phyloP scores from a whole-genome alignment of 2,113 vertebrate genomes.

The Hippocampus abdominalis region DNA sequence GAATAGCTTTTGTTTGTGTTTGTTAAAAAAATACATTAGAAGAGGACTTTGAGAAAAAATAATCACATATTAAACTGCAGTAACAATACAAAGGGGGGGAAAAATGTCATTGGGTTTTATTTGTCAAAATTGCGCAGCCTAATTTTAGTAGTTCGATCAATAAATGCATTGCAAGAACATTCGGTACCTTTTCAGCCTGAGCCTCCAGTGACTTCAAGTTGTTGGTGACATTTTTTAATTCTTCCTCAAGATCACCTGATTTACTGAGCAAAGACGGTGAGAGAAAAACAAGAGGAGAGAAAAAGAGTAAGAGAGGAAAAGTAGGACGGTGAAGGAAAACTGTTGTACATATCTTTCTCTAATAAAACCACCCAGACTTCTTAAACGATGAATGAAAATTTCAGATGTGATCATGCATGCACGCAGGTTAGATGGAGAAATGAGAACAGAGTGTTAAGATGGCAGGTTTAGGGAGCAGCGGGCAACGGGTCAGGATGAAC shows the following conservation, averaged over 20 bases:
- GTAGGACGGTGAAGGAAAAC: slow-evolving; percentile 43
- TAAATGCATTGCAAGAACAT: slow-evolving; percentile 3
- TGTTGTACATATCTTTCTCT: no score
- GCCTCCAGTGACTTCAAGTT: slow-evolving; percentile 98
- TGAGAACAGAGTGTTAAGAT: slow-evolving; percentile 16
- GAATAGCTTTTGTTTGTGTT: no score
- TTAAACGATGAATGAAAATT: neutral
- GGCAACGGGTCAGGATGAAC: slow-evolving; percentile 13
- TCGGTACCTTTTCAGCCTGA: slow-evolving; percentile 93
- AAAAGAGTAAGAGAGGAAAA: slow-evolving; percentile 57
- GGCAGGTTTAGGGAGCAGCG: slow-evolving; percentile 24
- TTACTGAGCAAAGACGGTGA: slow-evolving; percentile 78
- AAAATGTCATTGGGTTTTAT: no score
- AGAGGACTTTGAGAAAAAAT: no score
- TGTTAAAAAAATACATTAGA: no score
- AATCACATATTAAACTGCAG: no score
- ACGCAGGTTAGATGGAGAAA: slow-evolving; percentile 28
- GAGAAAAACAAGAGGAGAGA: slow-evolving; percentile 33
- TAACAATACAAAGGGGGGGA: no score
- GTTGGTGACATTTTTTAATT: slow-evolving; percentile 99
- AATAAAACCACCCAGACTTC: no score
- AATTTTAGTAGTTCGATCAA: neutral
- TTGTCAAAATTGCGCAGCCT: no score
- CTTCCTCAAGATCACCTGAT: slow-evolving; percentile 98
- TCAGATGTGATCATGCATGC: neutral